Evolutionary conservation across 1,140 invertebrate genomes (phyloP).

Genomic region (Pachypsylla venusta): DNA sequence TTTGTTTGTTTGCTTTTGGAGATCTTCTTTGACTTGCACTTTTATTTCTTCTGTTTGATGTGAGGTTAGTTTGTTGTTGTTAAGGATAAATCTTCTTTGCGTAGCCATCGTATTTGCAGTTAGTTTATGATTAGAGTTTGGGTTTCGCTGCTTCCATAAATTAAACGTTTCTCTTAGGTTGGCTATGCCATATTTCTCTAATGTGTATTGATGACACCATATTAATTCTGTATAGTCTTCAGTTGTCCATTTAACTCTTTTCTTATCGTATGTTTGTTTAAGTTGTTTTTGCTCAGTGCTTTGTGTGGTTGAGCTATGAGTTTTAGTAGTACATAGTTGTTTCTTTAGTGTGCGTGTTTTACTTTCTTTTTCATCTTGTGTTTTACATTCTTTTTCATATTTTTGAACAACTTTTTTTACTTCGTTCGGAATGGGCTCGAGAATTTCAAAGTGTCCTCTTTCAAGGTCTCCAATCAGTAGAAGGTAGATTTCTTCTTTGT

Average conservation of each 20-base stretch:
- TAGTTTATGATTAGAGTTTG: neutral
- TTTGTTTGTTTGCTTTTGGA: too few species aligned
- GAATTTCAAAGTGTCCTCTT: neutral
- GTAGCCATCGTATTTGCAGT: neutral
- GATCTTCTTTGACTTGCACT: too few species aligned
- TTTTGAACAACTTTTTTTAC: too few species aligned
- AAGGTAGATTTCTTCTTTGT: neutral
- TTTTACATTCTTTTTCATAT: too few species aligned
- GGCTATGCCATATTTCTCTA: neutral
- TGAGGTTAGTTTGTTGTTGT: neutral
- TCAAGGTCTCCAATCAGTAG: neutral
- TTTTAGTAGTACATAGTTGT: too few species aligned
- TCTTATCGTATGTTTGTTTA: too few species aligned
- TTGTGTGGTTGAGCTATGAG: too few species aligned
- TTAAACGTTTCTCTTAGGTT: neutral
- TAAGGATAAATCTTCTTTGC: neutral
- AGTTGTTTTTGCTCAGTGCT: too few species aligned
- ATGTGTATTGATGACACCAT: neutral
- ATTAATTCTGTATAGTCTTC: constrained; percentile 3
- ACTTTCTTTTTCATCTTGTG: neutral
- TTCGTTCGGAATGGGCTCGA: neutral
- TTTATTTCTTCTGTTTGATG: neutral
- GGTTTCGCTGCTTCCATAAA: neutral
- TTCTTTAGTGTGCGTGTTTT: neutral
- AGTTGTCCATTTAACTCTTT: too few species aligned